Conservation (phyloP, 2,113 vertebrate genomes). For the Petrocephalus zakoni region DNA sequence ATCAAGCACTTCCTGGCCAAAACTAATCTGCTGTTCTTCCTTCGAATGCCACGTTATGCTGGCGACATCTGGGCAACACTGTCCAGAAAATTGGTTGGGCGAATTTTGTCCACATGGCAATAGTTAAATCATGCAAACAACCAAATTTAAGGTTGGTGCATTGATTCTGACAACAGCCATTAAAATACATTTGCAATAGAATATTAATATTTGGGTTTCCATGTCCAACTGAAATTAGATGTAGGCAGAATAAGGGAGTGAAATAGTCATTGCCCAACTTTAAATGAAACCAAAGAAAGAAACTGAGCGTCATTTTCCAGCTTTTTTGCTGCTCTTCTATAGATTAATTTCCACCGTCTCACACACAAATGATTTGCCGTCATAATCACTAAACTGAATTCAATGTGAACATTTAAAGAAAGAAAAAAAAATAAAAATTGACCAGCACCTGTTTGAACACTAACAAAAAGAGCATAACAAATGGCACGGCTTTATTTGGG, state of each 20-base stretch:
- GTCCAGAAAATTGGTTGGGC: background rate
- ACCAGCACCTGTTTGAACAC: constrained; percentile 53
- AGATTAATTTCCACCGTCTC: background rate
- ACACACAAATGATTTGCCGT: constrained; percentile 20
- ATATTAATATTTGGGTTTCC: background rate
- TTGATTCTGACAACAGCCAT: background rate
- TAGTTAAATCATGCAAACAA: background rate
- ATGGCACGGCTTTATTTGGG: constrained; percentile 51
- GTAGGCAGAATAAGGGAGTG: background rate
- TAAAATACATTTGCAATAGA: background rate
- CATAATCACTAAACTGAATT: constrained; percentile 17
- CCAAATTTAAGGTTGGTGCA: background rate
- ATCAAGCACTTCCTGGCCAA: constrained; percentile 48
- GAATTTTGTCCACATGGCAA: constrained; percentile 17
- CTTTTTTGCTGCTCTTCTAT: background rate
- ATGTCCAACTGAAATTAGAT: background rate
- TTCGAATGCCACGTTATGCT: constrained; percentile 38
- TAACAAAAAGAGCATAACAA: constrained; percentile 51
- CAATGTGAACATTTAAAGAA: constrained; percentile 20
- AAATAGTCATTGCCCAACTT: constrained; percentile 17
- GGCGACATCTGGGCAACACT: constrained; percentile 44
- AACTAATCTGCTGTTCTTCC: constrained; percentile 22
- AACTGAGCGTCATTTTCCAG: background rate
- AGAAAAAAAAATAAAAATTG: constrained; percentile 19
- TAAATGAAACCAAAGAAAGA: background rate